A percentile compares a stretch with the other conserved stretches of the same genome.
Evolutionary conservation across 2,888 invertebrate species (phyloP).

Genomic region (Volucella bombylans): DNA sequence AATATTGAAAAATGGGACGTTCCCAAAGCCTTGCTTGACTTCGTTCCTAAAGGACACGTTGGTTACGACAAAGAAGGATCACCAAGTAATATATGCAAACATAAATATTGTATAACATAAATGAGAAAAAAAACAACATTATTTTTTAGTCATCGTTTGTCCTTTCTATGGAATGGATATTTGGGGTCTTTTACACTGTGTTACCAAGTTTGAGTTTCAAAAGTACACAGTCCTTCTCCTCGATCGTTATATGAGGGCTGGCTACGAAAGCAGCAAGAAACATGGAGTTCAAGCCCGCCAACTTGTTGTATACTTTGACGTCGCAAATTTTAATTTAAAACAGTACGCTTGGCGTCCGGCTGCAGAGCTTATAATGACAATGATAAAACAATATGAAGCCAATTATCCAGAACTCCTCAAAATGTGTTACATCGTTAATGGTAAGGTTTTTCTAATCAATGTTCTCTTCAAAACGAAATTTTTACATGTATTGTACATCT

Average conservation of each 20-base stretch:
- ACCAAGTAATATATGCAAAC: constrained; percentile 83
- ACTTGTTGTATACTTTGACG: constrained; percentile 88
- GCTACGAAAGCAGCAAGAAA: constrained; percentile 85
- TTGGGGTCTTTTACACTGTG: constrained; percentile 90
- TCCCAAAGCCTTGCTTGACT: constrained; percentile 87
- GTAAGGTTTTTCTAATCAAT: constrained; percentile 82
- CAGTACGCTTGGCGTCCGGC: constrained; percentile 93
- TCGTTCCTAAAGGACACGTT: constrained; percentile 90
- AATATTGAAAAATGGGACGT: constrained; percentile 87
- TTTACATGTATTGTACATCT: neutral
- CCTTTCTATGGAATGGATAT: constrained; percentile 92
- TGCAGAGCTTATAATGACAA: constrained; percentile 88
- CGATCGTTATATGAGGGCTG: constrained; percentile 86
- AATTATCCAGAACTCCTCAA: constrained; percentile 96
- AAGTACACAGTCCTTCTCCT: constrained; percentile 87
- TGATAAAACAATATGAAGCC: constrained; percentile 93
- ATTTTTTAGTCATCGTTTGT: constrained; percentile 87
- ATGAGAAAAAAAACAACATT: neutral
- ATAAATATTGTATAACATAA: neutral
- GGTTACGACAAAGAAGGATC: constrained; percentile 93
- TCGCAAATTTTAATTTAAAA: constrained; percentile 89
- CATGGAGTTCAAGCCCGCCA: constrained; percentile 87
- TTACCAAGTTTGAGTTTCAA: constrained; percentile 88
- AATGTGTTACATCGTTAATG: constrained; percentile 92
- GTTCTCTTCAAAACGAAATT: neutral